These are phyloP conservation scores for Cuniculus paca DNA, from an alignment of 2,797 vertebrate genomes.

Conservation along the genomic window DNA sequence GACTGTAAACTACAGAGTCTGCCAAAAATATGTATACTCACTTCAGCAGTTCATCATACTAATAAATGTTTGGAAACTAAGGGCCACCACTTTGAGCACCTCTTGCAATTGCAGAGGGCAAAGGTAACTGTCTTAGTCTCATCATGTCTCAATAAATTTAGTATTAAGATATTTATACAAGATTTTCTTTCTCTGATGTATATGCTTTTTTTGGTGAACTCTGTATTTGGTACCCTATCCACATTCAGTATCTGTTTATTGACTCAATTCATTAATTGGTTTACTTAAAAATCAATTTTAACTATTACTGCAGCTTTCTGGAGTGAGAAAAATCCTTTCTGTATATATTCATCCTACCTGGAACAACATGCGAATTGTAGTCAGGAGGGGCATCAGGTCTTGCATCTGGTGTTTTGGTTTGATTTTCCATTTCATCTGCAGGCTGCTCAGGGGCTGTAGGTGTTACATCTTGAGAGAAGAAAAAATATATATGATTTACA, in stretches of 20 bases:
- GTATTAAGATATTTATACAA: neutral
- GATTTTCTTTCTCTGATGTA: neutral
- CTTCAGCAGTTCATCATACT: neutral
- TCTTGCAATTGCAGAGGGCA: neutral
- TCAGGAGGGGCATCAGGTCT: slow-evolving; percentile 33
- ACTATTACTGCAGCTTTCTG: neutral
- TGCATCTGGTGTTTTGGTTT: neutral
- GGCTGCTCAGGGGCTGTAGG: slow-evolving; percentile 1
- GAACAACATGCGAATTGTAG: slow-evolving; percentile 61
- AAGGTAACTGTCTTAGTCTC: neutral
- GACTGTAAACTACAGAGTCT: too few relatives aligned
- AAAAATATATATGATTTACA: neutral
- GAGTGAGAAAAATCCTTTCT: neutral
- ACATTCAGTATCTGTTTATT: neutral
- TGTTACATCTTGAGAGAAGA: neutral
- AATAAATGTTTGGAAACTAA: neutral
- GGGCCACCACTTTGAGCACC: neutral
- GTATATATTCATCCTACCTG: slow-evolving; percentile 62
- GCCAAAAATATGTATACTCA: neutral
- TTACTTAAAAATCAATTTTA: slow-evolving; percentile 26
- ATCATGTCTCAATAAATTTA: neutral
- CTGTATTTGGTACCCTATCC: neutral
- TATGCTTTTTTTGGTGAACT: neutral
- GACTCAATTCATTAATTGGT: neutral
- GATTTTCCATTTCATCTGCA: slow-evolving; percentile 22